Conservation (phyloP, 2,797 vertebrate species). For the Pangasius larnaudii region DNA sequence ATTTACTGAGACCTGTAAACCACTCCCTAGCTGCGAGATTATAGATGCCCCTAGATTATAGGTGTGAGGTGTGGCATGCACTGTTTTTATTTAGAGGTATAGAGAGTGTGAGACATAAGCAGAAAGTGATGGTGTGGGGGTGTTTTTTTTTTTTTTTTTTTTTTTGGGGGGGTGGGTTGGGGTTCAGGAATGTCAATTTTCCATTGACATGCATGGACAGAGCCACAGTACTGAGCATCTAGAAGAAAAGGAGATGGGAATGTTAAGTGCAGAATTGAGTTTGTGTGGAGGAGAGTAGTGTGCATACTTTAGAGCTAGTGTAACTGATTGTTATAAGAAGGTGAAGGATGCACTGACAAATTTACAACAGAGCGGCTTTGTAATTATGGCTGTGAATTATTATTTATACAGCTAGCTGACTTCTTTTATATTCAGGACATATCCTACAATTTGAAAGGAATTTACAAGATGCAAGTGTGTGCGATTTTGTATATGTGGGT, state of each 20-base stretch:
- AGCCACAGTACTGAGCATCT: background rate
- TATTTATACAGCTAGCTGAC: constrained; percentile 69
- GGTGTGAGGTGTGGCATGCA: constrained; percentile 52
- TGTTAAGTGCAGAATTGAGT: constrained; percentile 8
- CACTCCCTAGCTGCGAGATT: constrained; percentile 69
- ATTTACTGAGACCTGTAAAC: constrained; percentile 73
- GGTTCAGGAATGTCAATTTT: constrained; percentile 31
- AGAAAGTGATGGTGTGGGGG: background rate
- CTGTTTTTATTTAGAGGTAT: constrained; percentile 17
- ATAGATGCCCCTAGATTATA: constrained; percentile 71
- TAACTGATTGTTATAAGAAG: constrained; percentile 48
- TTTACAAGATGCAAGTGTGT: constrained; percentile 54
- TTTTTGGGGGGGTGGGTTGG: background rate
- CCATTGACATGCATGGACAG: constrained; percentile 46
- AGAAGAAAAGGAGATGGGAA: constrained; percentile 21
- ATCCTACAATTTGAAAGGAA: constrained; percentile 61
- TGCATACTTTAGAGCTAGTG: constrained; percentile 46
- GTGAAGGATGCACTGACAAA: constrained; percentile 65
- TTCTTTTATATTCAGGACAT: constrained; percentile 54
- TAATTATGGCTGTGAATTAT: constrained; percentile 78
- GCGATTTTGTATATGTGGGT: constrained; percentile 11
- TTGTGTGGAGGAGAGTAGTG: constrained; percentile 11
- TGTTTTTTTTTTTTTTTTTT: too few species aligned
- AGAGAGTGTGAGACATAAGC: background rate
- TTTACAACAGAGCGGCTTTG: constrained; percentile 77